These are phyloP conservation scores for Lumbricus terrestris DNA, from an alignment of 2,888 invertebrate genomes.

Conservation along the genomic window DNA sequence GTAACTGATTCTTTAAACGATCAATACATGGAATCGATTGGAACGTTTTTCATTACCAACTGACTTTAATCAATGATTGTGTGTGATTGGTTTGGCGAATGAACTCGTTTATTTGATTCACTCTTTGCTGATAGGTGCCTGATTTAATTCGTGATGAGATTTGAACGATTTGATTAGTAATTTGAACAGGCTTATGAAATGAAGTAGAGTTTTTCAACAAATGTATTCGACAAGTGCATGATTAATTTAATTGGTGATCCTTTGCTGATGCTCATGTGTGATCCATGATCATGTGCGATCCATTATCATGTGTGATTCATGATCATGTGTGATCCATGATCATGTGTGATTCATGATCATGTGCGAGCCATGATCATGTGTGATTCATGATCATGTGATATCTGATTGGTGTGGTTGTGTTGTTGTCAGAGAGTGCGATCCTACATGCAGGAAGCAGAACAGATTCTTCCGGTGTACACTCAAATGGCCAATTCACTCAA, in stretches of 20 bases:
- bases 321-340: too few relatives aligned
- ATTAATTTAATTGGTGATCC: too few relatives aligned
- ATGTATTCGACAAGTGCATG: background rate
- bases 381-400: too few relatives aligned
- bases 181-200: background rate
- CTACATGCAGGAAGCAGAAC: constrained; percentile 73
- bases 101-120: too few relatives aligned
- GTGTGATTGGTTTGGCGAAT: background rate
- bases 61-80: background rate
- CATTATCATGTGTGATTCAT: too few relatives aligned
- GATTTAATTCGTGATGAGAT: background rate
- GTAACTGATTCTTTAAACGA: too few relatives aligned
- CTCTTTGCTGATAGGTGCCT: background rate
- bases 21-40: background rate
- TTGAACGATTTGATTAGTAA: background rate
- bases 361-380: too few relatives aligned
- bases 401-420: background rate
- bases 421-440: constrained; percentile 67
- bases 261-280: too few relatives aligned
- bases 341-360: too few relatives aligned
- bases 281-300: too few relatives aligned
- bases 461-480: constrained; percentile 64
- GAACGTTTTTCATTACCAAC: too few relatives aligned
- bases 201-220: background rate
- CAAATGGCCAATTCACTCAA: constrained; percentile 67